A percentile compares a stretch with the other conserved stretches of the same genome.
Evolutionary conservation across 2,797 vertebrate species (phyloP).

Genomic region (Myotis myotis): DNA sequence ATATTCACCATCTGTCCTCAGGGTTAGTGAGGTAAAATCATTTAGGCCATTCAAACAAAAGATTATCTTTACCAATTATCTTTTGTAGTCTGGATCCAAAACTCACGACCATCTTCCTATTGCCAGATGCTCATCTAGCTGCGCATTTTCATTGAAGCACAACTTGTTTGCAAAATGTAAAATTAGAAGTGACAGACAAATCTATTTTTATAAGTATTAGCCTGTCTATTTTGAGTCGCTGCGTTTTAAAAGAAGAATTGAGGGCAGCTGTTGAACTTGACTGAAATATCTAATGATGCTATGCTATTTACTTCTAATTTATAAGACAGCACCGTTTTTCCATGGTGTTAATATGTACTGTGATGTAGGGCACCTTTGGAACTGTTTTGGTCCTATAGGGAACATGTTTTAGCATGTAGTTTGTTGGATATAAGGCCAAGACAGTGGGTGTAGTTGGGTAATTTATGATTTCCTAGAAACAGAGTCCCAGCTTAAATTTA

Average conservation of each 20-base stretch:
- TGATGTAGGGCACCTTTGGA: not conserved
- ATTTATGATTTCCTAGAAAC: constrained; percentile 33
- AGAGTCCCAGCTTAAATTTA: not conserved
- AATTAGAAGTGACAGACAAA: constrained; percentile 80
- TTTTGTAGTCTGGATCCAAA: constrained; percentile 59
- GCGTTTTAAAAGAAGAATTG: constrained; percentile 72
- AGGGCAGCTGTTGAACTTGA: constrained; percentile 77
- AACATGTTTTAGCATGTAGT: not conserved
- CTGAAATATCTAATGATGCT: constrained; percentile 66
- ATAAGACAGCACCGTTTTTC: not conserved
- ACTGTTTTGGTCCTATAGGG: not conserved
- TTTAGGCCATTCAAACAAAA: constrained; percentile 62
- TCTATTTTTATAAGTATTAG: constrained; percentile 79
- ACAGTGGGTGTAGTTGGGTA: not conserved
- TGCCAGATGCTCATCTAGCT: constrained; percentile 73
- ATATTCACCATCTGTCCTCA: constrained; percentile 44
- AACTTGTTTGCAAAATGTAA: constrained; percentile 70
- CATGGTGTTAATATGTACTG: not conserved
- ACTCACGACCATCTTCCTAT: constrained; percentile 58
- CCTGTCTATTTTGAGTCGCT: constrained; percentile 74
- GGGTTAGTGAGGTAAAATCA: constrained; percentile 56
- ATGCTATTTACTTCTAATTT: constrained; percentile 59
- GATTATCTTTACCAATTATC: constrained; percentile 71
- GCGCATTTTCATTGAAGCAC: constrained; percentile 73
- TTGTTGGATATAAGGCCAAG: not conserved